Base-by-base conservation (phyloP, 2,797 vertebrate genomes). In the Anguilla anguilla region DNA sequence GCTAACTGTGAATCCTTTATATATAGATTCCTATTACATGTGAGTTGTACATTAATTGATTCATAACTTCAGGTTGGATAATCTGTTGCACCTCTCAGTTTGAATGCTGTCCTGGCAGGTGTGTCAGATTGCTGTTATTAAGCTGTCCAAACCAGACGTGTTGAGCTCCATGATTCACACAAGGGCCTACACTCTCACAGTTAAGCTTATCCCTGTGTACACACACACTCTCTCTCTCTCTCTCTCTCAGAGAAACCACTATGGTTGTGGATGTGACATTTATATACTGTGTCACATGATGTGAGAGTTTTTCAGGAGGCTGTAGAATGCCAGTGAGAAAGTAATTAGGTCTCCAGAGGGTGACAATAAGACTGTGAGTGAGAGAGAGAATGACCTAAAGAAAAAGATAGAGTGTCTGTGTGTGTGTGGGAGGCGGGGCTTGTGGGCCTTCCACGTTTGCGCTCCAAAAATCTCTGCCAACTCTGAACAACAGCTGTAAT, bases 111-210 rank as follows among this genome's bases (percentile, higher is more conserved):
- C 59, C 59, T 22, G 22, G 9, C 25, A 81, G 31, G 49, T 59
- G 35, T 86, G 74, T 81, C 25, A 84, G 74, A 61, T 39, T 28
- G 25, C 17, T 39, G 49, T 35, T 57, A 77, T 86, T 81, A 82
- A 86, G 53, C 22, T 46, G 53, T 86, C 53, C 43, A 25, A 25
- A 43, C 74, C 35, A 2, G 11, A 86, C 25, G 35, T 55, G n/a
- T 46, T 19, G 51, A 55, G 35, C 31, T n/a, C 11, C 3, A 9
- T 31, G 77, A 53, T 79, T 79, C 67, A 43, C 85, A 86, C 67
- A 28, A 31, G 17, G 69, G 51, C 28, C 85, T 39, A 57, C 69
- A 28, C n/a, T 31, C 46, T 39, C 46, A 86, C 69, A 86, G 25
- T 51, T 57, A 55, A 39, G 39, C 39, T 43, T 43, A 43, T 43